Evolutionary conservation across 2,888 invertebrate species (phyloP).

Genomic region (Prosapia bicincta): DNA sequence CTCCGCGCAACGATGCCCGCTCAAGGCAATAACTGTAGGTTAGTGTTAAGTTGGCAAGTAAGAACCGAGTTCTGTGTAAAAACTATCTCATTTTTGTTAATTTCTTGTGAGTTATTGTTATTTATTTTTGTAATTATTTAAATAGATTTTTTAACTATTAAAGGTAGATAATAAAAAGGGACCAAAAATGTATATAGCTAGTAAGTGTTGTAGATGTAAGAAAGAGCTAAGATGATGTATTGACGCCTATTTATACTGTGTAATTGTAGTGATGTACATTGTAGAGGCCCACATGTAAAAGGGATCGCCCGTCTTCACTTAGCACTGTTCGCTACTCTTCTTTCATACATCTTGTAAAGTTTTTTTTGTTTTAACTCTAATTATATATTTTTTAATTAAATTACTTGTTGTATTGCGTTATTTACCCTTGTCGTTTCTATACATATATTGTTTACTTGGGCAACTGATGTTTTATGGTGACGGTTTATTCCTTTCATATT

Average conservation of each 20-base stretch:
- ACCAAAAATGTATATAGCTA: slow-evolving; percentile 25
- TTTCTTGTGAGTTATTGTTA: background rate
- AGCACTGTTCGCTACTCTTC: background rate
- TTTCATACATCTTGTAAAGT: background rate
- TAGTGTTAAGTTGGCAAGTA: background rate
- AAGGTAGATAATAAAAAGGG: slow-evolving; percentile 12
- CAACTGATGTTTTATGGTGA: background rate
- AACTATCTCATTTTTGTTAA: background rate
- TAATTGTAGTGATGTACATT: too few species aligned
- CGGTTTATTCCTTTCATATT: too few species aligned
- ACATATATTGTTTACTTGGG: background rate
- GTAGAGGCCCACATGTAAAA: too few species aligned
- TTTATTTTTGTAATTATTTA: slow-evolving; percentile 1
- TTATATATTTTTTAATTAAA: background rate
- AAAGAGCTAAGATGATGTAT: too few species aligned
- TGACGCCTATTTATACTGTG: too few species aligned
- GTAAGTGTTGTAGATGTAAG: background rate
- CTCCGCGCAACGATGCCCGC: too few species aligned
- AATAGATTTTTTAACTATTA: background rate
- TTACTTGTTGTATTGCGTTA: background rate
- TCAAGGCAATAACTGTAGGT: too few species aligned
- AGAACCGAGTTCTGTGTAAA: background rate
- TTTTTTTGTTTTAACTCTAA: background rate
- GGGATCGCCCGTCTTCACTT: background rate
- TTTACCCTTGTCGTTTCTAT: background rate